Percentiles rank a stretch among this genome's conserved stretches.
Evolutionary conservation across 2,797 vertebrate species (phyloP).

Genomic region (Petrocephalus schoutedeni): DNA sequence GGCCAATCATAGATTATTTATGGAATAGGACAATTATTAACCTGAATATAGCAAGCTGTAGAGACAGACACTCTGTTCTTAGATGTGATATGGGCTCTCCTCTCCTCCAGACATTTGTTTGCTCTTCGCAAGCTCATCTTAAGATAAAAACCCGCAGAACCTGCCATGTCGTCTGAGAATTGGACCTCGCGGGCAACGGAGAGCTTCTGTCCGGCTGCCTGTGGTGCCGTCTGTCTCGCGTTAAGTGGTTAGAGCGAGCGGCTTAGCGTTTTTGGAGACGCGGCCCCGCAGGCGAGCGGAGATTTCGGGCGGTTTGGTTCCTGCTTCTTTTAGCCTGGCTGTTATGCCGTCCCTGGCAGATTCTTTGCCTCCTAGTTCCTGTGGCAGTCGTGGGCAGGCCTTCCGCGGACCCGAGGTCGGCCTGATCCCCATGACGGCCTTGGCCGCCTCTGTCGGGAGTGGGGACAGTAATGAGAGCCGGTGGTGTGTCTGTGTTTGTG

Average conservation of each 20-base stretch:
- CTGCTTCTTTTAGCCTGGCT: conserved; percentile 7
- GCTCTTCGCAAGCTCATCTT: not conserved
- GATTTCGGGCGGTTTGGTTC: not conserved
- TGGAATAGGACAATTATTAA: conserved; percentile 20
- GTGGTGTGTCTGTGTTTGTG: conserved; percentile 36
- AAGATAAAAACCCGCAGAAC: not conserved
- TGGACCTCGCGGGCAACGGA: not conserved
- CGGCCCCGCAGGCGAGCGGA: not conserved
- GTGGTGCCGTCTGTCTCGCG: not conserved
- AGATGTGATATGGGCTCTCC: too few relatives aligned
- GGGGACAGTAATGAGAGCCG: not conserved
- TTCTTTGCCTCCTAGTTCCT: not conserved
- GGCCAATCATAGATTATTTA: conserved; percentile 30
- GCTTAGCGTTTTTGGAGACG: conserved; percentile 21
- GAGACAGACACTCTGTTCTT: not conserved
- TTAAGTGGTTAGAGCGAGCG: conserved; percentile 22
- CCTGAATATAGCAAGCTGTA: not conserved
- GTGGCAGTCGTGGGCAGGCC: not conserved
- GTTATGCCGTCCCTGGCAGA: not conserved
- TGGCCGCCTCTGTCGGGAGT: not conserved
- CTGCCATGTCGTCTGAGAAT: not conserved
- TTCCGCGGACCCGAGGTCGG: not conserved
- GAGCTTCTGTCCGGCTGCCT: not conserved
- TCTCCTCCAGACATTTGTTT: not conserved
- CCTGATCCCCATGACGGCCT: conserved; percentile 27